Conservation (phyloP, 2,888 invertebrate species). For the Hemaris fuciformis region DNA sequence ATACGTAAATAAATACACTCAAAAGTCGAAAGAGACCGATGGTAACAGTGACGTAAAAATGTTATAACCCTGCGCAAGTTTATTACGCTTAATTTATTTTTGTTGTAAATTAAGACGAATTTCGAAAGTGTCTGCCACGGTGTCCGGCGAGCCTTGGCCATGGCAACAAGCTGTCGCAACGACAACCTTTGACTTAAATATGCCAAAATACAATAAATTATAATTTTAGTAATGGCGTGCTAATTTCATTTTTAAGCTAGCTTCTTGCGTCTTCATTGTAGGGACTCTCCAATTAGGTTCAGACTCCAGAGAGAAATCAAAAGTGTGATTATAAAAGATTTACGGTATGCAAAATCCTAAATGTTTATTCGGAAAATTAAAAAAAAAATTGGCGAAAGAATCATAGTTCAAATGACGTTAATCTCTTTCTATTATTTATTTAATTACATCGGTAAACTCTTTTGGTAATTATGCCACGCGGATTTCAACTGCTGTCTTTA, state of each 20-base stretch:
- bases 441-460: neutral
- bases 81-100: neutral
- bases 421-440: no score
- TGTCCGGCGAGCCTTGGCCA: slow-evolving; percentile 35
- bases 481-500: slow-evolving; percentile 3
- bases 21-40: neutral
- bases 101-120: slow-evolving; percentile 28
- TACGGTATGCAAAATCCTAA: no score
- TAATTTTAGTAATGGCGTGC: neutral
- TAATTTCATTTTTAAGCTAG: no score
- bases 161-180: slow-evolving; percentile 18
- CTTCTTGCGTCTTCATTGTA: no score
- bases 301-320: no score
- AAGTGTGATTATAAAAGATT: no score
- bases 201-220: neutral
- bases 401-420: no score
- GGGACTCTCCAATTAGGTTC: no score
- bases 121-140: slow-evolving; percentile 38
- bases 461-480: neutral
- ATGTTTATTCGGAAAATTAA: no score
- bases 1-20: no score
- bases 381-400: no score
- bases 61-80: neutral
- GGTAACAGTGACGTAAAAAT: neutral
- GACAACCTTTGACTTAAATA: neutral